These are phyloP conservation scores for Eupeodes luniger DNA, from an alignment of 2,888 invertebrate species.

Conservation along the genomic window DNA sequence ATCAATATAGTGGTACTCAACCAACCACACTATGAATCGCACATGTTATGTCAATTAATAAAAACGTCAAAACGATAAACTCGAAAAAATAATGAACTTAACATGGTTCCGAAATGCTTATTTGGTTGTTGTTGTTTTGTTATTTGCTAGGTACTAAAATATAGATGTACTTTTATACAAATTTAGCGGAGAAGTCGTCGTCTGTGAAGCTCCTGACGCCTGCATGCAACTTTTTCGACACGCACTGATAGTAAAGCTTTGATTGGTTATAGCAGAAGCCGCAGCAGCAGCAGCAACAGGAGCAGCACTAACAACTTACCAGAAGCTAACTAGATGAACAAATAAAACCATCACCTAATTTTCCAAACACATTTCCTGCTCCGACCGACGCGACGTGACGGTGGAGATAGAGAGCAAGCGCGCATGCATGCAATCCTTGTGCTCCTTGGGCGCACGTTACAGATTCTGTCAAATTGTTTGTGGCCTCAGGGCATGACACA, in stretches of 20 bases:
- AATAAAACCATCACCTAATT: conserved; percentile 70
- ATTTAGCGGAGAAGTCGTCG: too few species aligned
- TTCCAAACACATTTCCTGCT: conserved; percentile 65
- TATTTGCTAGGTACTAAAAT: neutral
- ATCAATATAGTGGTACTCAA: conserved; percentile 34
- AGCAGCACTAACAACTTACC: conserved; percentile 5
- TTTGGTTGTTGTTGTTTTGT: neutral
- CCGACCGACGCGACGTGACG: too few species aligned
- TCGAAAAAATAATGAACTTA: conserved; percentile 68
- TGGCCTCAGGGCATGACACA: conserved; percentile 63
- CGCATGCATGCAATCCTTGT: conserved; percentile 51
- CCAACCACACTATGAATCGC: conserved; percentile 60
- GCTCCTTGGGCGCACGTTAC: conserved; percentile 44
- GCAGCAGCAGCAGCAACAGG: neutral
- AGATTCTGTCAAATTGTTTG: conserved; percentile 67
- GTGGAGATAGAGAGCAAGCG: conserved; percentile 12
- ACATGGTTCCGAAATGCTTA: conserved; percentile 68
- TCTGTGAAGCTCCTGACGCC: conserved; percentile 23
- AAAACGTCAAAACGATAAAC: conserved; percentile 73
- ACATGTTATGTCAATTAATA: conserved; percentile 75
- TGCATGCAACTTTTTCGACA: conserved; percentile 68
- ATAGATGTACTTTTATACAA: neutral
- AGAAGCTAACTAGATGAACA: conserved; percentile 57
- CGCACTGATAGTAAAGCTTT: conserved; percentile 57
- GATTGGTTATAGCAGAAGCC: conserved; percentile 11